Evolutionary conservation across 2,888 invertebrate genomes (phyloP).

Genomic region (Tanaodytes sp.): DNA sequence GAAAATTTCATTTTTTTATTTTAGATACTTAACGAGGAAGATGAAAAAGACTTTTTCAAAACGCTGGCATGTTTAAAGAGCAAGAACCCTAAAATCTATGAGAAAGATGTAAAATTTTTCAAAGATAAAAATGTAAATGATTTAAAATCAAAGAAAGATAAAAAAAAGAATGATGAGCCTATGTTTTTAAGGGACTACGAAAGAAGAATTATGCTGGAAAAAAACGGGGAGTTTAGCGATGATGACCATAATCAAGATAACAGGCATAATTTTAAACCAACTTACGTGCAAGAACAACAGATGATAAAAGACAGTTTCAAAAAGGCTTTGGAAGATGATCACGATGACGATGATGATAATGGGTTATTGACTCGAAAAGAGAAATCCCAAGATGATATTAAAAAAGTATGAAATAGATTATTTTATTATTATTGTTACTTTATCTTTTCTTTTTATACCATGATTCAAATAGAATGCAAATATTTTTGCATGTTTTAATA

Average conservation of each 20-base stretch:
- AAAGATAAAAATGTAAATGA: slow-evolving; percentile 50
- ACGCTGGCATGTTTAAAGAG: slow-evolving; percentile 89
- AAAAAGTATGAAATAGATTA: slow-evolving; percentile 52
- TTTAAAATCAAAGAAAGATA: slow-evolving; percentile 59
- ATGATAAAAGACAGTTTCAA: slow-evolving; percentile 79
- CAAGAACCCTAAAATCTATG: slow-evolving; percentile 92
- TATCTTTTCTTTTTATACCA: too few relatives aligned
- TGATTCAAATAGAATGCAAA: too few relatives aligned
- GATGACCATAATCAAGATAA: slow-evolving; percentile 67
- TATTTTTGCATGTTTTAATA: too few relatives aligned
- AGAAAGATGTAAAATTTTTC: slow-evolving; percentile 83
- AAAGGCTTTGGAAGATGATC: slow-evolving; percentile 74
- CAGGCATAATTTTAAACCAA: slow-evolving; percentile 65
- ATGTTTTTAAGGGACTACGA: slow-evolving; percentile 86
- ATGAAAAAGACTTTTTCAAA: slow-evolving; percentile 90
- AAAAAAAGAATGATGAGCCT: slow-evolving; percentile 75
- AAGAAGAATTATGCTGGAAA: slow-evolving; percentile 81
- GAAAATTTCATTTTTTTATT: too few relatives aligned
- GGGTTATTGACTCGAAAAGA: slow-evolving; percentile 61
- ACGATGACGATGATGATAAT: slow-evolving; percentile 74
- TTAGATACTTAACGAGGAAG: slow-evolving; percentile 78
- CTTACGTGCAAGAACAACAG: slow-evolving; percentile 81
- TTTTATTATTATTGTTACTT: background rate
- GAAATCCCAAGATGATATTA: slow-evolving; percentile 73
- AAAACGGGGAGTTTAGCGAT: slow-evolving; percentile 76